These are phyloP conservation scores for Axis porcinus DNA, from an alignment of 2,113 vertebrate genomes.

Conservation along the genomic window DNA sequence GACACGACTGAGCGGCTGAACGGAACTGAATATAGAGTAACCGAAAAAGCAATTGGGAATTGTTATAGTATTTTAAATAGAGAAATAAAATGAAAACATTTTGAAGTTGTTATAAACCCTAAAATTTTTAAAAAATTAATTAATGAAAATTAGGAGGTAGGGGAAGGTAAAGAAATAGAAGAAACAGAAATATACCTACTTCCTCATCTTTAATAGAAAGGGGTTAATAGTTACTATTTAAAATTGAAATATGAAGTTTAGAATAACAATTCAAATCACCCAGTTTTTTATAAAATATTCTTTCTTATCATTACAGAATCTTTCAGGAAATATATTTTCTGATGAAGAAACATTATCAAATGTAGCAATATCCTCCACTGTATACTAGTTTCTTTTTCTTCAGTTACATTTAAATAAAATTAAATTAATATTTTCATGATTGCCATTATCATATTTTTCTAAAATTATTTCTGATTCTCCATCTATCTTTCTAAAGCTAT, in stretches of 20 bases:
- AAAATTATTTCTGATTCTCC: conserved; percentile 19
- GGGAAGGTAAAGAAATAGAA: not conserved
- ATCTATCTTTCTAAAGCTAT: not conserved
- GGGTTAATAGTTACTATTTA: not conserved
- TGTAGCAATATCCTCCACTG: not conserved
- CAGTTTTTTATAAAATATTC: not conserved
- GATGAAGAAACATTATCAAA: conserved; percentile 29
- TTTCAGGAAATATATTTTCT: conserved; percentile 11
- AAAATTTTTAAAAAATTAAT: not conserved
- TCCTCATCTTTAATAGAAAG: not conserved
- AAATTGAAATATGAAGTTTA: conserved; percentile 5
- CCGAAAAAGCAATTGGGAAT: not conserved
- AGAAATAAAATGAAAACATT: conserved; percentile 29
- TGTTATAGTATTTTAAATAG: not conserved
- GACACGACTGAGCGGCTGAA: not conserved
- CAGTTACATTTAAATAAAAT: conserved; percentile 26
- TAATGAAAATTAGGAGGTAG: not conserved
- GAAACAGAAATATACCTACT: not conserved
- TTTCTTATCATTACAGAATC: conserved; percentile 4
- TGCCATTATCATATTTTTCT: not conserved
- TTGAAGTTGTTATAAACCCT: not conserved
- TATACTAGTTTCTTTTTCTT: conserved; percentile 11
- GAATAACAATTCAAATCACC: not conserved
- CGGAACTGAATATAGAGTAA: not conserved
- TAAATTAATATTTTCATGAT: conserved; percentile 9